Evolutionary conservation across 2,113 vertebrate genomes (phyloP).

Genomic region (Catharus bicknelli): DNA sequence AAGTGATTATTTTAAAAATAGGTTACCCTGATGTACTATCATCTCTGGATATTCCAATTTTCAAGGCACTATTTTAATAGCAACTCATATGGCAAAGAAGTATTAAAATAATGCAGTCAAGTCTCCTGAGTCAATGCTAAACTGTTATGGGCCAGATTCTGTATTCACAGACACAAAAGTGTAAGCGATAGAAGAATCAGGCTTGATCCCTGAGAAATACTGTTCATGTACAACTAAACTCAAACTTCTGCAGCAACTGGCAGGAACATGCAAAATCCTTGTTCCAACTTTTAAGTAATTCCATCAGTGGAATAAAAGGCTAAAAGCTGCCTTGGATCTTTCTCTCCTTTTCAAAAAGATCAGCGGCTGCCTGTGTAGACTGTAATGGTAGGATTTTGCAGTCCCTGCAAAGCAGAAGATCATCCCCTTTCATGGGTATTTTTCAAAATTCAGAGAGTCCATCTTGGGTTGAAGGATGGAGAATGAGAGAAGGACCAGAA

Average conservation of each 20-base stretch:
- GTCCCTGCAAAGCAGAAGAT: neutral
- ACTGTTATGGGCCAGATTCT: neutral
- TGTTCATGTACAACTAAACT: neutral
- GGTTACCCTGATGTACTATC: neutral
- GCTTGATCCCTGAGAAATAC: conserved; percentile 48
- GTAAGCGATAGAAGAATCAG: conserved; percentile 53
- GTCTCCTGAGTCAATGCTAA: neutral
- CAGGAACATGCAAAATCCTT: conserved; percentile 27
- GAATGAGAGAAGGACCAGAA: conserved; percentile 52
- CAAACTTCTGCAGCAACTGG: neutral
- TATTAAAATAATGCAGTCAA: conserved; percentile 19
- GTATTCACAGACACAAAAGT: conserved; percentile 33
- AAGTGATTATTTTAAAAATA: conserved; percentile 25
- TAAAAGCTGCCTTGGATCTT: neutral
- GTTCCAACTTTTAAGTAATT: neutral
- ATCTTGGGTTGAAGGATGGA: conserved; percentile 1
- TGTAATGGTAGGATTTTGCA: conserved; percentile 29
- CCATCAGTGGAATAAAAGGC: neutral
- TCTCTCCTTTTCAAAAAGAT: neutral
- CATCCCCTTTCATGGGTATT: neutral
- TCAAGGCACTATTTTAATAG: conserved; percentile 28
- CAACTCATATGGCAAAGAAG: conserved; percentile 10
- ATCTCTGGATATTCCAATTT: conserved; percentile 4
- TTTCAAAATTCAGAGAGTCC: conserved; percentile 44
- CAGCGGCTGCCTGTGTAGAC: neutral